phyloP scores from a whole-genome alignment of 1,140 invertebrate genomes.

The Halictus rubicundus region DNA sequence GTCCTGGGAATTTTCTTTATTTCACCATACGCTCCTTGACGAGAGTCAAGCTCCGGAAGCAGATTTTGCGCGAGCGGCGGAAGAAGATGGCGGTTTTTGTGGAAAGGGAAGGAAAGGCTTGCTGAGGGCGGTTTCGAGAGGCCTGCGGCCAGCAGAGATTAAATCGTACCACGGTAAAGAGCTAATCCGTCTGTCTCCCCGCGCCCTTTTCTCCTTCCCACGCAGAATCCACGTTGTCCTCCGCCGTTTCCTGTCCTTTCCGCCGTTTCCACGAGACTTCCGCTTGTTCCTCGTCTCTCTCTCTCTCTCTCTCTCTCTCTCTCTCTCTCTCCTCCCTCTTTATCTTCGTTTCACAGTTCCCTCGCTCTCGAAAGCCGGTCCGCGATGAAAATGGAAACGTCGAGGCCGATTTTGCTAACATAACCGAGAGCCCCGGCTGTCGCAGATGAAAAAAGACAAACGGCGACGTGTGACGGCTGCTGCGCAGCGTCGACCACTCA shows the following conservation, averaged over 20 bases:
- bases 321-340: neutral
- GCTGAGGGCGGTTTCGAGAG: slow-evolving; percentile 63
- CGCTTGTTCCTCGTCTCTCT: slow-evolving; percentile 1
- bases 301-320: slow-evolving; percentile 6
- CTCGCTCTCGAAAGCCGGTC: neutral
- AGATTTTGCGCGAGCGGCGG: neutral
- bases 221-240: neutral
- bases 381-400: slow-evolving; percentile 5
- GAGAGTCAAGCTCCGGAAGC: no score
- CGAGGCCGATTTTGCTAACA: no score
- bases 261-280: neutral
- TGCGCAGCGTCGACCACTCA: slow-evolving; percentile 1
- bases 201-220: slow-evolving; percentile 12
- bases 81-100: slow-evolving; percentile 17
- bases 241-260: neutral
- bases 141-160: slow-evolving; percentile 73
- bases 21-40: no score
- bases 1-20: no score
- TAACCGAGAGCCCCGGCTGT: neutral
- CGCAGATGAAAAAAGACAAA: neutral
- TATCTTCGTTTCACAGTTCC: no score
- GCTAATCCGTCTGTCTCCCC: slow-evolving; percentile 69
- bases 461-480: neutral
- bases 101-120: slow-evolving; percentile 25
- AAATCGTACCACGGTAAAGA: slow-evolving; percentile 75